Evolutionary conservation across 2,888 invertebrate species (phyloP).

Genomic region (Eupithecia abbreviata): DNA sequence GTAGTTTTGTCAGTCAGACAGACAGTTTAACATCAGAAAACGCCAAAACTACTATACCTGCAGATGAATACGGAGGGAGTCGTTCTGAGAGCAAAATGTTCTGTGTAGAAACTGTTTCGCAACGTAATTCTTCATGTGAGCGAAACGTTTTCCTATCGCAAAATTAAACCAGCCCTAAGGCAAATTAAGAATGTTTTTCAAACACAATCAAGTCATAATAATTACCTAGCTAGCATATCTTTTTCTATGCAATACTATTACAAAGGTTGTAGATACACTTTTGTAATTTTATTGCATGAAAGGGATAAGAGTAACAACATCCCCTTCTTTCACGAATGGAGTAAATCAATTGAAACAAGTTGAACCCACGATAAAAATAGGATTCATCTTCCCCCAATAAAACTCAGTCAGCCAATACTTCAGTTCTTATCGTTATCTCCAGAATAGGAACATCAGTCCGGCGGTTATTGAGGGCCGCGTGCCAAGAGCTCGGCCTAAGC

Average conservation of each 20-base stretch:
- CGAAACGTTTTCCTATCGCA: background rate
- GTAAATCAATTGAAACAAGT: conserved; percentile 5
- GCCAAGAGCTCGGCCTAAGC: conserved; percentile 72
- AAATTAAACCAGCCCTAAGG: too few relatives aligned
- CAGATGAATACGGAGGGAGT: too few relatives aligned
- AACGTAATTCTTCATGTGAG: too few relatives aligned
- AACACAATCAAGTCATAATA: too few relatives aligned
- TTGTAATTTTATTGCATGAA: too few relatives aligned
- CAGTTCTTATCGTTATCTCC: conserved; percentile 27
- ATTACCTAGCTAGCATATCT: too few relatives aligned
- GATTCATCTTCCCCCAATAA: conserved; percentile 23
- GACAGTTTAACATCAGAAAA: background rate
- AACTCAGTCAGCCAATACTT: conserved; percentile 23
- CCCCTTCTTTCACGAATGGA: background rate
- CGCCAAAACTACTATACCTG: background rate
- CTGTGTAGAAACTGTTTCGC: too few relatives aligned
- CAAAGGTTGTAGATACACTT: too few relatives aligned
- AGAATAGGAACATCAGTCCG: conserved; percentile 48
- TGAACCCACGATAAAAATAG: conserved; percentile 21
- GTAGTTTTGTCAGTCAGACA: background rate
- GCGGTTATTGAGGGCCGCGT: conserved; percentile 61
- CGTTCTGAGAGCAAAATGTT: too few relatives aligned
- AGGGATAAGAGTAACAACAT: too few relatives aligned
- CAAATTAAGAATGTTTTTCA: too few relatives aligned
- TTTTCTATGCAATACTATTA: too few relatives aligned